These are phyloP conservation scores for Teleiodes luculella DNA, from an alignment of 2,888 invertebrate genomes.

Conservation along the genomic window DNA sequence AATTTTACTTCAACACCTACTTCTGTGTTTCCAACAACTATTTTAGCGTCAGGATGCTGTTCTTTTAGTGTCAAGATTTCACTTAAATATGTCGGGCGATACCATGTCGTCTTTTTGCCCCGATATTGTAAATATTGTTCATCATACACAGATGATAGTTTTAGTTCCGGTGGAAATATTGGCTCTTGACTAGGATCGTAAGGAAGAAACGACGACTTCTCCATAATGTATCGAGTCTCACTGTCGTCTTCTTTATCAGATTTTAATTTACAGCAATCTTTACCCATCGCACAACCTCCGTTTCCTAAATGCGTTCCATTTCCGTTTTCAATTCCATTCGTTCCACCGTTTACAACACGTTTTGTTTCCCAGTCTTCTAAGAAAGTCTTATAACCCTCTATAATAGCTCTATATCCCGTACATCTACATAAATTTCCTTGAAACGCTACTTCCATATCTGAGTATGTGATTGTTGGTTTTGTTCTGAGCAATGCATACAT, in stretches of 20 bases:
- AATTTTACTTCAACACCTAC: constrained; percentile 91
- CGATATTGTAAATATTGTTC: constrained; percentile 67
- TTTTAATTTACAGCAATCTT: constrained; percentile 81
- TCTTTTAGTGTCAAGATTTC: constrained; percentile 82
- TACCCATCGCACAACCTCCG: constrained; percentile 78
- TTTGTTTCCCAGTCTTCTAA: constrained; percentile 83
- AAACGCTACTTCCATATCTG: constrained; percentile 85
- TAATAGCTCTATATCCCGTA: constrained; percentile 91
- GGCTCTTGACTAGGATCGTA: constrained; percentile 88
- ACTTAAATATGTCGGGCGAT: constrained; percentile 80
- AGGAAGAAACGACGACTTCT: constrained; percentile 80
- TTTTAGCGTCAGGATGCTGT: constrained; percentile 82
- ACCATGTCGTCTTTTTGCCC: constrained; percentile 82
- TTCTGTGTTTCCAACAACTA: constrained; percentile 91
- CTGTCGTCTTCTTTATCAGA: constrained; percentile 48
- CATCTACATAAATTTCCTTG: constrained; percentile 90
- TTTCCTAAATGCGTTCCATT: constrained; percentile 31
- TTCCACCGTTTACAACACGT: constrained; percentile 42
- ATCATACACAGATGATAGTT: constrained; percentile 79
- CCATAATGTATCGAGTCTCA: constrained; percentile 77
- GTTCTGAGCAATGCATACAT: constrained; percentile 89
- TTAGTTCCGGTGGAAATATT: constrained; percentile 90
- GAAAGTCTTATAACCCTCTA: constrained; percentile 89
- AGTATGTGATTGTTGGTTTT: constrained; percentile 58
- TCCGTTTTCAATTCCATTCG: constrained; percentile 22